Conservation (phyloP, 2,113 vertebrate genomes). For the Siphamia tubifer region DNA sequence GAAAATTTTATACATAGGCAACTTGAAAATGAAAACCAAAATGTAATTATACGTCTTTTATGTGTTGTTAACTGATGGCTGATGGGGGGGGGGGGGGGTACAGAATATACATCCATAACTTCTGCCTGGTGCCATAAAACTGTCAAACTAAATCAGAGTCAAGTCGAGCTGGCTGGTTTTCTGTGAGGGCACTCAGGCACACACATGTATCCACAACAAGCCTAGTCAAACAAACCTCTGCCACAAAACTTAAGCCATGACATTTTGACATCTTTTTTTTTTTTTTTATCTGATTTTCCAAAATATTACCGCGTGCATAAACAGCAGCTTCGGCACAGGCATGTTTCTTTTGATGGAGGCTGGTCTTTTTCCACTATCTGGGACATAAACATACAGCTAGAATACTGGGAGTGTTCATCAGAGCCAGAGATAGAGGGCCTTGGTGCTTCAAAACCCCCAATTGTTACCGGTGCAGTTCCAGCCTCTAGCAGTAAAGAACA, state of each 20-base stretch:
- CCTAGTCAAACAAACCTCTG: conserved; percentile 4
- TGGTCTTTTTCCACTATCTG: background rate
- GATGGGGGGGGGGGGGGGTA: conserved; percentile 73
- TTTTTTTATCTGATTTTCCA: too few relatives aligned
- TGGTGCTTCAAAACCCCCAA: conserved; percentile 58
- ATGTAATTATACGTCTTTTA: conserved; percentile 82
- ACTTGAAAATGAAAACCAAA: conserved; percentile 81
- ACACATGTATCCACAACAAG: conserved; percentile 56
- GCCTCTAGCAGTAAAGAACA: conserved; percentile 79
- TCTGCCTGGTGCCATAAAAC: conserved; percentile 76
- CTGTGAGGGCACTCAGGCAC: conserved; percentile 1
- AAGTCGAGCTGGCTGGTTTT: conserved; percentile 69
- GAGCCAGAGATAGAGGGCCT: conserved; percentile 65
- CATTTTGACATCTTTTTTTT: background rate
- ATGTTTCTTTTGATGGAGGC: conserved; percentile 5
- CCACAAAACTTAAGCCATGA: background rate
- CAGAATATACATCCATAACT: conserved; percentile 81
- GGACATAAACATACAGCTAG: conserved; percentile 49
- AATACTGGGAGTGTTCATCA: conserved; percentile 58
- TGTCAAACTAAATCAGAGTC: conserved; percentile 81
- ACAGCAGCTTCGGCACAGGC: background rate
- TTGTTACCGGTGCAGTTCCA: conserved; percentile 66
- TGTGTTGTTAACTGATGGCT: conserved; percentile 83
- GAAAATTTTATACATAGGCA: conserved; percentile 80
- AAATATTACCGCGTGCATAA: too few relatives aligned